Base-by-base conservation (phyloP, 2,113 vertebrate genomes). In the Acinonyx jubatus region DNA sequence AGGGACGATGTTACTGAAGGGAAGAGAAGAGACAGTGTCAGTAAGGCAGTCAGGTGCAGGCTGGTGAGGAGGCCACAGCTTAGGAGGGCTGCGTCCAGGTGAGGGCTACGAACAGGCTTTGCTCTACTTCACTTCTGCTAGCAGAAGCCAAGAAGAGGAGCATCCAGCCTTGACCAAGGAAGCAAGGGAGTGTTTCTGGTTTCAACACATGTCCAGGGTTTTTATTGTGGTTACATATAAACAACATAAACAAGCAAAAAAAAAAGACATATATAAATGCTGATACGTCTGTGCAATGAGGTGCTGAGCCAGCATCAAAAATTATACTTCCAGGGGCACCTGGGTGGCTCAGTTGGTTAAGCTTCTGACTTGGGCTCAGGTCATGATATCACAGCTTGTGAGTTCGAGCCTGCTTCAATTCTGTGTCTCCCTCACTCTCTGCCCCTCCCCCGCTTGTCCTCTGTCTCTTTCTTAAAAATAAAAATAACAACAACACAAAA, bases 1-100 rank as follows among this genome's bases (percentile, higher is more conserved):
- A 0, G 99, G 99, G 92, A 99, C 97, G 31, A 99, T 99, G 98
- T 99, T 99, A 98, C 99, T 99, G 96, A 83, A 98, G 76, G 50
- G 95, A 85, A n/a, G 4, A 97, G 29, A 96, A 65, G 55, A 52
- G 48, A 73, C 88, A 25, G 7, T 0, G 57, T 31, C 9, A 29
- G 33, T 4, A 1, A 9, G 12, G 41, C 0, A 2, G 65, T 29
- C 23, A 9, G 73, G 85, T 0, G 4, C n/a, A 19, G 21, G 76
- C 0, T n/a, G 27, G 73, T 11, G 3, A 52, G 0, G 4, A 8
- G 27, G 19, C 18, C 7, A 19, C 18, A 4, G 27, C 21, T 65
- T 41, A 4, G 0, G 9, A 68, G 21, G 4, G 61, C 6, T 25
- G 10, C 57, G 11, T 63, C 65, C 12, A 1, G 23, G 68, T 6